Percentiles rank a stretch among this genome's conserved stretches.
Evolutionary conservation across 1,140 invertebrate genomes (phyloP).

Genomic region (Mercenaria mercenaria): DNA sequence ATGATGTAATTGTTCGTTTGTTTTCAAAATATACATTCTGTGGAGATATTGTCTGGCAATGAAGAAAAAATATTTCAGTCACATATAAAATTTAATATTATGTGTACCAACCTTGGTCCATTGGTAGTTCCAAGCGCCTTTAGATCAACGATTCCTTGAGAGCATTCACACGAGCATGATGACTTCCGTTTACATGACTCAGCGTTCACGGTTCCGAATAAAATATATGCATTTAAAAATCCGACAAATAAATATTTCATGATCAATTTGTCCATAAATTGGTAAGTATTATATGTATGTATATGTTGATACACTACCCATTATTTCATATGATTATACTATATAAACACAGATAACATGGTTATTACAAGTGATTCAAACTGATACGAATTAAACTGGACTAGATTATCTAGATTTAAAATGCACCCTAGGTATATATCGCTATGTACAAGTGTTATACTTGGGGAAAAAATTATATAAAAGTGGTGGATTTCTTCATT

Average conservation of each 20-base stretch:
- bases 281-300: background rate
- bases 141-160: constrained; percentile 39
- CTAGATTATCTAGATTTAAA: background rate
- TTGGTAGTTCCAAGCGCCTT: constrained; percentile 2
- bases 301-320: background rate
- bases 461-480: too few species aligned
- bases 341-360: background rate
- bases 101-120: constrained; percentile 45
- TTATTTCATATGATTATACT: background rate
- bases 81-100: too few species aligned
- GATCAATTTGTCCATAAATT: background rate
- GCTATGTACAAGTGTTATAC: too few species aligned
- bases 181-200: constrained; percentile 45
- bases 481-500: too few species aligned
- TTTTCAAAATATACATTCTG: too few species aligned
- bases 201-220: background rate
- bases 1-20: too few species aligned
- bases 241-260: background rate
- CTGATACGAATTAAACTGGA: background rate
- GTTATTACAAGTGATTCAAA: too few species aligned
- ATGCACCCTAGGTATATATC: too few species aligned
- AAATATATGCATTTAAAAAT: background rate
- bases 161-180: constrained; percentile 54
- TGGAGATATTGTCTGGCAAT: too few species aligned
- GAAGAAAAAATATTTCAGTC: too few species aligned